Base-by-base conservation (phyloP, 2,113 vertebrate genomes). In the Platysternon megacephalum region DNA sequence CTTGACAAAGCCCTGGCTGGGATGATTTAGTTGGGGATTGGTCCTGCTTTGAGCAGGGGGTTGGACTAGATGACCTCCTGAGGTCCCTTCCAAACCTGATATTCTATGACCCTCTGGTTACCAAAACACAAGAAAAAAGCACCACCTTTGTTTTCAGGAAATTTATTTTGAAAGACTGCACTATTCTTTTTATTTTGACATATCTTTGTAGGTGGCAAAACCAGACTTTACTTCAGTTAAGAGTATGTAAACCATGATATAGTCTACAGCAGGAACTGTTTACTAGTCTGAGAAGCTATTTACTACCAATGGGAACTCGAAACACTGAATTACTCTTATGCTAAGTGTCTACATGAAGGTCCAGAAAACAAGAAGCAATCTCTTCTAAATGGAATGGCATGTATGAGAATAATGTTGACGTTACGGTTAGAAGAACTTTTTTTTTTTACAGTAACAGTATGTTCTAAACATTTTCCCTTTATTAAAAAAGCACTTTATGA, bases 281-380 rank as follows among this genome's bases (percentile, higher is more conserved):
- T 81, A 79, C 10, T 4, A 91, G 24, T 24, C 48, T 85, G 42
- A 74, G 35, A 83, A 84, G 87, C 46, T 84, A 79, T 46, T 0
- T 10, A 9, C 26, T 84, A 68, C 89, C 46, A 91, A 89, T 1
- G 1, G 28, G 29, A 93, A 90, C n/a, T 42, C 28, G 85, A 81
- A 84, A 49, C 0, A 5, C 3, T 28, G 55, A 28, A 92, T 82
- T 11, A 6, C 1, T 35, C 8, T 84, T 91, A 85, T 84, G 52
- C 55, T 94, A 82, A 93, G 21, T 81, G 86, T 44, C 82, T 76
- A 46, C 65, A 10, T 55, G 39, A 89, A 92, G 79, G 22, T 86
- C 79, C 82, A 93, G 88, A 89, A 97, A 97, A 94, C 16, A 95
- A 93, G 78, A 89, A 48, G 53, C 87, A 81, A 90, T 95, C 61